These are phyloP conservation scores for Drosophila falleni DNA, from an alignment of 2,888 invertebrate species.

Conservation along the genomic window DNA sequence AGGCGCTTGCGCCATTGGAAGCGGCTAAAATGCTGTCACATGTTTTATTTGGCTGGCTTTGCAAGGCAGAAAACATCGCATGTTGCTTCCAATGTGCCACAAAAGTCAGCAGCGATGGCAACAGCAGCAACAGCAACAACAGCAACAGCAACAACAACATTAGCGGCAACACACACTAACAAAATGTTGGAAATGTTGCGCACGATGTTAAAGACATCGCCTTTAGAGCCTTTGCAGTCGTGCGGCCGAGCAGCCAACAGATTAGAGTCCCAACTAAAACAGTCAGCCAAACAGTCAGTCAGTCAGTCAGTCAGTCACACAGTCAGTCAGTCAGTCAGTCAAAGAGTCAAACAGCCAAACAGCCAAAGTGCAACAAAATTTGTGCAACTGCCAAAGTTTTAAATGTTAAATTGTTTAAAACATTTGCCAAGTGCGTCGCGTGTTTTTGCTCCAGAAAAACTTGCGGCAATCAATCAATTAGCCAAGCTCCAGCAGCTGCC, in stretches of 20 bases:
- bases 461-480: conserved; percentile 70
- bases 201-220: conserved; percentile 39
- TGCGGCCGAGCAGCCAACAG: conserved; percentile 36
- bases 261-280: conserved; percentile 44
- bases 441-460: conserved; percentile 31
- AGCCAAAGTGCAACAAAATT: conserved; percentile 32
- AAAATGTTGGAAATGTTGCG: conserved; percentile 65
- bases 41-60: conserved; percentile 48
- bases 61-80: conserved; percentile 53
- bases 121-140: conserved; percentile 29
- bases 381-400: conserved; percentile 54
- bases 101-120: conserved; percentile 48
- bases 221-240: conserved; percentile 41
- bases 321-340: conserved; percentile 24
- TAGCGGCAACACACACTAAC: too few species aligned
- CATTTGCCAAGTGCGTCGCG: conserved; percentile 55
- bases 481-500: conserved; percentile 35
- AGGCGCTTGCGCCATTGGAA: conserved; percentile 73
- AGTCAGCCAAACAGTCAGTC: conserved; percentile 31
- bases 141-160: neutral
- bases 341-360: conserved; percentile 24
- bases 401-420: conserved; percentile 58
- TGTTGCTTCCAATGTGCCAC: conserved; percentile 76
- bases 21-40: conserved; percentile 62
- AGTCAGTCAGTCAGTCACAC: conserved; percentile 25